Percentiles rank a stretch among this genome's conserved stretches.
These are phyloP conservation scores for Chelmon rostratus DNA, from an alignment of 2,797 vertebrate genomes.

Conservation along the genomic window DNA sequence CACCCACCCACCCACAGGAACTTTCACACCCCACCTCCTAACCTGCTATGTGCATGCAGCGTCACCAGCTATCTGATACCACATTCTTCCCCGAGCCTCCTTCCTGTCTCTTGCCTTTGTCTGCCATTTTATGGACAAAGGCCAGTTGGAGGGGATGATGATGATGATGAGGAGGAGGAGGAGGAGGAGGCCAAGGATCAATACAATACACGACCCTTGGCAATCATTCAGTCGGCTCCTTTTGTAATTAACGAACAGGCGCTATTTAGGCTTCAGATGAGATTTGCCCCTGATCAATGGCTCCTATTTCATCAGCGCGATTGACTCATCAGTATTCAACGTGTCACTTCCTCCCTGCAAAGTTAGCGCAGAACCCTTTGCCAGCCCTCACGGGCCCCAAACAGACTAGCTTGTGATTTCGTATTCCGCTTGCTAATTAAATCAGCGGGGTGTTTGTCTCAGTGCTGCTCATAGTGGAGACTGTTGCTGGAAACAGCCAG, in stretches of 20 bases:
- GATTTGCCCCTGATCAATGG: constrained; percentile 58
- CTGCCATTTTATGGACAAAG: constrained; percentile 69
- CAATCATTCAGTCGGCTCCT: constrained; percentile 58
- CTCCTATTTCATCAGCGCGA: constrained; percentile 56
- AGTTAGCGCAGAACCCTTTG: constrained; percentile 44
- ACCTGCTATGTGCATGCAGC: constrained; percentile 54
- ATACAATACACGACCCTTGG: constrained; percentile 54
- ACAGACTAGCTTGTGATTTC: constrained; percentile 27
- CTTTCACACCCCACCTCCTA: constrained; percentile 48
- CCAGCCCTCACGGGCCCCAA: constrained; percentile 46
- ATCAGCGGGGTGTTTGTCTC: constrained; percentile 62
- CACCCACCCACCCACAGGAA: constrained; percentile 44
- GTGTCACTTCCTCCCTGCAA: constrained; percentile 54
- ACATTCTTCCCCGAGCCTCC: constrained; percentile 58
- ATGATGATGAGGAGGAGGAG: constrained; percentile 36
- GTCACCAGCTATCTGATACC: constrained; percentile 70
- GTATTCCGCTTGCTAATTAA: constrained; percentile 64
- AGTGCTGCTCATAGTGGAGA: constrained; percentile 43
- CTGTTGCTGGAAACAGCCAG: constrained; percentile 56
- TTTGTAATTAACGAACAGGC: constrained; percentile 51
- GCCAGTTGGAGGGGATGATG: constrained; percentile 50
- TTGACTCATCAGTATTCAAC: constrained; percentile 66
- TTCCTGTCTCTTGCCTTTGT: constrained; percentile 69
- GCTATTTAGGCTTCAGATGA: constrained; percentile 30
- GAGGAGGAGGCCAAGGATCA: constrained; percentile 34